These are phyloP conservation scores for Brachionus plicatilis DNA, from an alignment of 1,140 invertebrate genomes.

Conservation along the genomic window DNA sequence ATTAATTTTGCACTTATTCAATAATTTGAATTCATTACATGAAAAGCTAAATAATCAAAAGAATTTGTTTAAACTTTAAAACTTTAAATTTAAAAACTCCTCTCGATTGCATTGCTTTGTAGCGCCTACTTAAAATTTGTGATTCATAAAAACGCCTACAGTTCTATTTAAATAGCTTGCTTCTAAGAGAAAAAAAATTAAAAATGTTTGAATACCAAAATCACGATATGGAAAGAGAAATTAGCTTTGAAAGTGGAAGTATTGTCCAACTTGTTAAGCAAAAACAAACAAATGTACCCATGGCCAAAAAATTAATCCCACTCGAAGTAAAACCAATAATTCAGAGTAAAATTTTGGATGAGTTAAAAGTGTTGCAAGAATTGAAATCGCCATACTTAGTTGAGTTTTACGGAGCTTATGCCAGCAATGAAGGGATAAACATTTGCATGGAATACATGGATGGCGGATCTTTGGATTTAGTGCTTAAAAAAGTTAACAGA, in stretches of 20 bases:
- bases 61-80: not conserved
- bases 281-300: not conserved
- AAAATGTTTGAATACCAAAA: too few species aligned
- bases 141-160: not conserved
- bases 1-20: not conserved
- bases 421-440: conserved; percentile 95
- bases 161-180: not conserved
- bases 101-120: not conserved
- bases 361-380: conserved; percentile 85
- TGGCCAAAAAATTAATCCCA: not conserved
- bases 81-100: not conserved
- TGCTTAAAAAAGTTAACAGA: conserved; percentile 58
- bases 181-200: not conserved
- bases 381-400: conserved; percentile 99
- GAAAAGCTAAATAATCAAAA: not conserved
- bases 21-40: not conserved
- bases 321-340: not conserved
- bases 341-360: conserved; percentile 50
- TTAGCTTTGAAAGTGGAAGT: not conserved
- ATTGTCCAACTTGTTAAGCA: not conserved
- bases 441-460: conserved; percentile 99
- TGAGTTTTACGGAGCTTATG: conserved; percentile 97
- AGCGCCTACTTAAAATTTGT: not conserved
- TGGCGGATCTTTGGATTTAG: conserved; percentile 59
- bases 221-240: not conserved